These are phyloP conservation scores for Beaufortia kweichowensis DNA, from an alignment of 2,113 vertebrate genomes.

Conservation along the genomic window DNA sequence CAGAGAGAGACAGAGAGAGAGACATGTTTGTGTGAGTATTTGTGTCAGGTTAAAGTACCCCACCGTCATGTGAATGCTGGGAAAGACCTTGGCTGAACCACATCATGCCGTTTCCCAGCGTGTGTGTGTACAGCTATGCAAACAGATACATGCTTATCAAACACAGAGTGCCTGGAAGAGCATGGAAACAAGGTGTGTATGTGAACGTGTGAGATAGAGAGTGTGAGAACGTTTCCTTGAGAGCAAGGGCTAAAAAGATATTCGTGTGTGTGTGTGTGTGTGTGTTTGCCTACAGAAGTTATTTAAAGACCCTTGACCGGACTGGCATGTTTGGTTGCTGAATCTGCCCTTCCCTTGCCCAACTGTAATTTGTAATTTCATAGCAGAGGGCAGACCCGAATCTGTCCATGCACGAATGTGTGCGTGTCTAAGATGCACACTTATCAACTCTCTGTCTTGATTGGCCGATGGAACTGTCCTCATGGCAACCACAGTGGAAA, in stretches of 20 bases:
- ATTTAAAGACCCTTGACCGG: constrained; percentile 66
- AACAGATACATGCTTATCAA: constrained; percentile 50
- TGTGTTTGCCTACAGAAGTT: constrained; percentile 49
- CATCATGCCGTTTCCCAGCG: constrained; percentile 36
- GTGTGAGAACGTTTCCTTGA: constrained; percentile 32
- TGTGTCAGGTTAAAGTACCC: constrained; percentile 6
- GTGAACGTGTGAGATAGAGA: constrained; percentile 31
- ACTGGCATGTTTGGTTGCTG: constrained; percentile 55
- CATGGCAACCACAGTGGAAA: constrained; percentile 63
- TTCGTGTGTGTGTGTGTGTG: constrained; percentile 26
- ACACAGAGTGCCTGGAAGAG: constrained; percentile 29
- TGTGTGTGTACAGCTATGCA: constrained; percentile 37
- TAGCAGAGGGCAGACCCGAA: constrained; percentile 43
- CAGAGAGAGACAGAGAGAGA: constrained; percentile 5
- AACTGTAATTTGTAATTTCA: constrained; percentile 56
- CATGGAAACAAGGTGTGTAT: not conserved
- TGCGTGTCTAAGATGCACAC: constrained; percentile 50
- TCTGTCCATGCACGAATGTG: constrained; percentile 20
- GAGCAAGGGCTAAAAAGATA: constrained; percentile 23
- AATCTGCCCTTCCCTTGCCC: constrained; percentile 54
- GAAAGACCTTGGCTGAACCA: constrained; percentile 27
- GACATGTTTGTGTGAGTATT: constrained; percentile 4
- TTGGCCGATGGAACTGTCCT: constrained; percentile 58
- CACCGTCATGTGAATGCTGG: constrained; percentile 27
- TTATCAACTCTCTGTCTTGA: constrained; percentile 44